Percentiles rank a stretch among this genome's conserved stretches.
Conservation (phyloP, 2,797 vertebrate species). For the Rhodeus uyekii region DNA sequence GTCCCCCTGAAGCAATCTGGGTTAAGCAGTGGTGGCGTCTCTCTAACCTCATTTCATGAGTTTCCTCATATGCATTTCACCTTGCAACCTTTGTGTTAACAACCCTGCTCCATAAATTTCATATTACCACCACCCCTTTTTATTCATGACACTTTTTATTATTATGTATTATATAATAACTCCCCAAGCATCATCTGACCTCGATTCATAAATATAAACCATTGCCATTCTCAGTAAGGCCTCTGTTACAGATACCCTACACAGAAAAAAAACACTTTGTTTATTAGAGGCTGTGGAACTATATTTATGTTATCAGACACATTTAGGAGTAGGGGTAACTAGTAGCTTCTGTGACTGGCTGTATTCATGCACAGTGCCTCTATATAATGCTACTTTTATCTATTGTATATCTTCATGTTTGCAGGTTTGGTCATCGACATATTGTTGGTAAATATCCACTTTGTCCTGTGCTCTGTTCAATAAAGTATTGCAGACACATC, state of each 20-base stretch:
- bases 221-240: background rate
- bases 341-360: background rate
- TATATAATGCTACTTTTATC: no score
- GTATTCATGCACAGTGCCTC: background rate
- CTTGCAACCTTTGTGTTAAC: constrained; percentile 19
- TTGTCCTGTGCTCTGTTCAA: background rate
- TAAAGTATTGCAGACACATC: background rate
- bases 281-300: background rate
- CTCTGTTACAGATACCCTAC: background rate
- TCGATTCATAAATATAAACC: constrained; percentile 20
- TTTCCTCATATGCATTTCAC: constrained; percentile 2
- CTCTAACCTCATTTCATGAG: constrained; percentile 11
- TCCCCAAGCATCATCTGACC: constrained; percentile 25
- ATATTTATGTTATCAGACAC: background rate
- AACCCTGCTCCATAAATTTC: constrained; percentile 9
- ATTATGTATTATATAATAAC: constrained; percentile 7
- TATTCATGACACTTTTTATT: constrained; percentile 15
- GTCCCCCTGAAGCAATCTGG: background rate
- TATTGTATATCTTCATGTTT: no score
- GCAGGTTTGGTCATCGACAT: background rate
- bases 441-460: background rate
- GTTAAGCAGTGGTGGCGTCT: constrained; percentile 16
- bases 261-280: background rate
- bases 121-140: background rate
- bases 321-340: background rate